Evolutionary conservation across 2,113 vertebrate species (phyloP), one percentile per base, ranked within the genome.

Genomic region (Gracilinanus agilis): DNA sequence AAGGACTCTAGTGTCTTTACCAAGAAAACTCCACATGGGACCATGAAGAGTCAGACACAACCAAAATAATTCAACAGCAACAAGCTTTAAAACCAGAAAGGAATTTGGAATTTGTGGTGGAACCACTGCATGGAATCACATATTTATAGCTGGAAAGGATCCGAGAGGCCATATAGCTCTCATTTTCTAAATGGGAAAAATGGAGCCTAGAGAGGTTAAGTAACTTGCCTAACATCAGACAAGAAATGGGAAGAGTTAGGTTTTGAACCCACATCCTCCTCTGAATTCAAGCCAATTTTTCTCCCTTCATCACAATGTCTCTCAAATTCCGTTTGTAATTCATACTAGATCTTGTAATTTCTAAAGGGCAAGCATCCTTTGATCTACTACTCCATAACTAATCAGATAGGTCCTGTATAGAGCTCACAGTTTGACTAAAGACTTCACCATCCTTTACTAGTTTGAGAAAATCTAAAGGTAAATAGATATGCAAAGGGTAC

Each of bases 391-490:
- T 75, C 34, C 16, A 19, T n/a, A n/a, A n/a, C 67, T n/a, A 1
- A 75, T 75, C 67, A 75, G n/a, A 75, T 75, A n/a, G 29, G 10
- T 88, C 49, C n/a, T 93, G 16, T 88, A 90, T 92, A 94, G 58
- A 95, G 90, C 91, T 53, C 4, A 25, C 10, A 53, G 44, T 44
- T 90, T 56, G 24, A 93, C 1, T 13, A 24, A 91, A 53, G 3
- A 34, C 25, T 53, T 91, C 40, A 49, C 44, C 44, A 93, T 93
- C 44, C 44, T 94, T 93, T 44, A 94, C 13, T 21, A n/a, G 13
- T n/a, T 4, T 75, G 56, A 61, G 24, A 94, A 94, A 89, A 53
- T 53, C 56, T 83, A 94, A 96, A 55, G 27, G 27, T 89, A 55
- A 75, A 92, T 27, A 92, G 96, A 94, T 40, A 93, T 4, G 93